Conservation (phyloP, 2,113 vertebrate species). For the Atrichornis clamosus region DNA sequence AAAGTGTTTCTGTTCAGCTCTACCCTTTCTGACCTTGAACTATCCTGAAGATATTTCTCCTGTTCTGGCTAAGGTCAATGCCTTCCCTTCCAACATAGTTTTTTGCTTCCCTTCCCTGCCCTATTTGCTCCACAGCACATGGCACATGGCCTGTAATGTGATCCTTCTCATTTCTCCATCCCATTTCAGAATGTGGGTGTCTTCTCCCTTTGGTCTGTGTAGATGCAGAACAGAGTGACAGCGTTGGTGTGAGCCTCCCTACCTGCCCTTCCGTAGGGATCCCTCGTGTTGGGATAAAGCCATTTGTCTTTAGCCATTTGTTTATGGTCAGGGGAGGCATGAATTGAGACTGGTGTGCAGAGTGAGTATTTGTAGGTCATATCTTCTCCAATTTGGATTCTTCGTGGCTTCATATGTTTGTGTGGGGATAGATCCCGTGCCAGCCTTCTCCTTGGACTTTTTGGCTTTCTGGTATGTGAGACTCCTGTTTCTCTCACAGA, state of each 20-base stretch:
- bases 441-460: background rate
- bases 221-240: rapidly evolving
- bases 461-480: background rate
- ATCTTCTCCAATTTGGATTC: background rate
- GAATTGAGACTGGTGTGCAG: background rate
- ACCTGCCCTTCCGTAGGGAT: rapidly evolving
- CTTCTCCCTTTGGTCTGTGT: background rate
- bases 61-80: background rate
- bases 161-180: background rate
- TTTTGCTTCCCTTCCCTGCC: background rate
- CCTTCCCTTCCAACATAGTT: background rate
- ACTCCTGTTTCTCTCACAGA: constrained; percentile 49
- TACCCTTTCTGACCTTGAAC: background rate
- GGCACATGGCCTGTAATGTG: rapidly evolving
- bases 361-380: background rate
- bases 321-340: background rate
- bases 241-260: rapidly evolving
- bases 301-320: background rate
- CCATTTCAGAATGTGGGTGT: background rate
- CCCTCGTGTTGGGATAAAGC: background rate
- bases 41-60: background rate
- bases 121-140: background rate
- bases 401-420: rapidly evolving
- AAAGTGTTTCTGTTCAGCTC: background rate
- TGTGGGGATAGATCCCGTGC: rapidly evolving